Evolutionary conservation across 2,888 invertebrate genomes (phyloP), one percentile per base, ranked within the genome.

Genomic region (Agonum fuliginosum): DNA sequence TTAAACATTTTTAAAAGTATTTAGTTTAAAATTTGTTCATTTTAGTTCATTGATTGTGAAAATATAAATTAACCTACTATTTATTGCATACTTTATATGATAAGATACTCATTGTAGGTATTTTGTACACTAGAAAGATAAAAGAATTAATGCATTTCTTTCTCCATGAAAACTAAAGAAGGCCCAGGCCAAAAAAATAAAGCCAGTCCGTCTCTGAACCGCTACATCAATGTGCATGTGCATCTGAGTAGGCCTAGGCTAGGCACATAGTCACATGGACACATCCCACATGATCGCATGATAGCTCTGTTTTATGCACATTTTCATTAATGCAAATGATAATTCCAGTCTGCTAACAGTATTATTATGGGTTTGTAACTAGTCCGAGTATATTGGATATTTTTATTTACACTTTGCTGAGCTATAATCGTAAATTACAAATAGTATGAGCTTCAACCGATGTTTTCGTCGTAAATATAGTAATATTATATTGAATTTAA

Each of bases 291-390:
- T 24, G 30, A 30, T 30, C n/a, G 30, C 30, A 3, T 30, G 27
- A 54, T 27, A 6, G 27, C 14, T 54, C 27, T 54, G 22, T 54
- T 54, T 54, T 24, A 54, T 54, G 54, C 24, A 54, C 54, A 17
- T 24, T 54, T 54, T 54, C 27, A 24, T 54, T 54, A 27, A 54
- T 54, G 54, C 54, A 54, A 54, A 54, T 54, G 54, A 54, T 54
- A 54, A 54, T 54, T 22, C 12, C 27, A 24, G 54, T 54, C 24
- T 54, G 24, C 27, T 27, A n/a, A 27, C 20, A 24, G 54, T 54
- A 54, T 54, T 54, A 54, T 54, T 54, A 24, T 24, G 14, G 12
- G 27, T 3, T n/a, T 24, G n/a, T 54, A 54, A 54, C 27, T 14
- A 24, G 27, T 24, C 12, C 22, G 4, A 5, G n/a, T n/a, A n/a